Evolutionary conservation across 1,140 invertebrate genomes (phyloP).

Genomic region (Cydia splendana): DNA sequence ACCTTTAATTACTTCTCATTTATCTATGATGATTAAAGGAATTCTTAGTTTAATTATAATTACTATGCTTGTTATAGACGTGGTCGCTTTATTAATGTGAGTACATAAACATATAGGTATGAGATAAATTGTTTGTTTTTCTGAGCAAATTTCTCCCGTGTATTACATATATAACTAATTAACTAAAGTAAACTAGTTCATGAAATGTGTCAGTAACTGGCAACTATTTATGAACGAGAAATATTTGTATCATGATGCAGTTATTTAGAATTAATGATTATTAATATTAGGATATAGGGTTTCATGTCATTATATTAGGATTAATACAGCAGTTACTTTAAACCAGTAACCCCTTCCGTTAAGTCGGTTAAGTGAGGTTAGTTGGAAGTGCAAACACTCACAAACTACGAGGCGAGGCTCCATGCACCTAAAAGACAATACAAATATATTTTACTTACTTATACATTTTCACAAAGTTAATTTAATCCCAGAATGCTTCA

Average conservation of each 20-base stretch:
- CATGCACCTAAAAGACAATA: conserved; percentile 43
- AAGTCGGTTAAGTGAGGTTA: background rate
- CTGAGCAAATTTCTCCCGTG: background rate
- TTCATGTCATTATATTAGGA: too few relatives aligned
- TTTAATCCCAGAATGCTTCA: too few relatives aligned
- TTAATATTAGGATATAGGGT: too few relatives aligned
- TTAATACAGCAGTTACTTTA: background rate
- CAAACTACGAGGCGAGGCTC: conserved; percentile 36
- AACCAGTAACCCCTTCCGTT: conserved; percentile 1
- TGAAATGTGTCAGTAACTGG: too few relatives aligned
- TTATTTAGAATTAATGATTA: background rate
- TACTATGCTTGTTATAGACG: background rate
- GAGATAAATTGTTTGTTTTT: background rate
- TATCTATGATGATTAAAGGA: conserved; percentile 1
- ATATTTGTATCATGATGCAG: too few relatives aligned
- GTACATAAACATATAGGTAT: background rate
- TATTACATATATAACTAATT: too few relatives aligned
- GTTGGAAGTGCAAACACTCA: conserved; percentile 39
- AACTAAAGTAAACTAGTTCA: too few relatives aligned
- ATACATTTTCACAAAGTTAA: too few relatives aligned
- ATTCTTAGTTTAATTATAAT: conserved; percentile 2
- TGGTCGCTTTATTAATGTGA: background rate
- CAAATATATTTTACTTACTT: conserved; percentile 32
- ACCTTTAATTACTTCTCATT: background rate
- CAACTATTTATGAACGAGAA: too few relatives aligned